Base-by-base conservation (phyloP, 1,140 invertebrate genomes). In the Aphaenogaster floridana region DNA sequence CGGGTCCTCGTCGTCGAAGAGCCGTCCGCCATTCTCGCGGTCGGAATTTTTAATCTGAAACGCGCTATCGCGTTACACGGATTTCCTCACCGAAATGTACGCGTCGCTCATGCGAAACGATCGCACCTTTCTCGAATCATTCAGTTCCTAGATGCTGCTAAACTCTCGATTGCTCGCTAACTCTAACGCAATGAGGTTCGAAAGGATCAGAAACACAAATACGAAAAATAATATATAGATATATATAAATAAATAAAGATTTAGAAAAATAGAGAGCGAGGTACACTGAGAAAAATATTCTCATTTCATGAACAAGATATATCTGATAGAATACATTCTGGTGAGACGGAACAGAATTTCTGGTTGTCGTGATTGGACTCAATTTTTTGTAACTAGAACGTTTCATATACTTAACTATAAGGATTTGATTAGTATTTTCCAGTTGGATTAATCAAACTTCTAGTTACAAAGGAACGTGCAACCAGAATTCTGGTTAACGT, bases 41-140 rank as follows among this genome's bases (percentile, higher is more conserved):
- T 57, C 45, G 64, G 79, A 90, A 91, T 90, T 90, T 91, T 91
- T 90, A 88, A 90, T 86, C 86, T 15, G 77, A 45, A 34, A 86
- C 59, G 28, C 57, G 69, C 71, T 61, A 39, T 79, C 76, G 48
- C 64, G 52, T 69, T 61, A 61, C 57, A 48, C 34, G 13, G n/a
- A 34, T 76, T 74, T 61, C 42, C 34, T 34, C 42, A 11, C 39
- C 39, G 15, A 48, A 36, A 48, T 21, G 28, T 45, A 79, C 28
- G 42, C 42, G 34, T 13, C 11, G 36, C 52, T 71, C 50, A 21
- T 48, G 54, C 66, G 17, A 83, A 74, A 72, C 13, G 9, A 52
- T 39, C 45, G 42, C 63, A 54, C 48, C 39, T 68, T 79, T 17
- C 28, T 13, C 17, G 61, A 64, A 15, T 34, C 45, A 8, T 42